A percentile compares a stretch with the other conserved stretches of the same genome.
These are phyloP conservation scores for Megalonaias nervosa DNA, from an alignment of 1,140 invertebrate species.

Conservation along the genomic window DNA sequence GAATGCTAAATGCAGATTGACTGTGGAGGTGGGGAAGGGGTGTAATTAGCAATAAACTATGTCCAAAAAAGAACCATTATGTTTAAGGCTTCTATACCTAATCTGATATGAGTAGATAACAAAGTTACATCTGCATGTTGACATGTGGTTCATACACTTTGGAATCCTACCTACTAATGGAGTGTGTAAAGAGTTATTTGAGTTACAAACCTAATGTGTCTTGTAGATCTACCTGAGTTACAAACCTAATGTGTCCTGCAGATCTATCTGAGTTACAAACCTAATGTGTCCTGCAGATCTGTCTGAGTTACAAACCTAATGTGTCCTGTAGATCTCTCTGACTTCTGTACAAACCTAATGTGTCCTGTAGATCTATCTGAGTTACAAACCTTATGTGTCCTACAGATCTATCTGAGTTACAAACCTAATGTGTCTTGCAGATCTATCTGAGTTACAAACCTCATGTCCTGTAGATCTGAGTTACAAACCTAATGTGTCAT, in stretches of 20 bases:
- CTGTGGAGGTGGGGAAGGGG: too few species aligned
- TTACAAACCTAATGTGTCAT: constrained; percentile 42
- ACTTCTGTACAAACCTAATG: constrained; percentile 38
- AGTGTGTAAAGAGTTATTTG: too few species aligned
- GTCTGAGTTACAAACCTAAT: constrained; percentile 16
- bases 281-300: too few species aligned
- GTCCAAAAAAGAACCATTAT: too few species aligned
- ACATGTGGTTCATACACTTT: too few species aligned
- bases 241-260: constrained; percentile 41
- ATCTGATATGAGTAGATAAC: too few species aligned
- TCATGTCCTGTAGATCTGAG: constrained; percentile 18
- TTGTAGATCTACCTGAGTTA: constrained; percentile 42
- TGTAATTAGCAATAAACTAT: too few species aligned
- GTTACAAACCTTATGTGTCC: constrained; percentile 37
- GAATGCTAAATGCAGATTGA: too few species aligned
- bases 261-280: too few species aligned
- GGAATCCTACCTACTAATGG: too few species aligned
- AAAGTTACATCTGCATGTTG: too few species aligned
- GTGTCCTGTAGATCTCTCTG: constrained; percentile 30
- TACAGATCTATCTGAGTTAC: constrained; percentile 1
- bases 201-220: constrained; percentile 38
- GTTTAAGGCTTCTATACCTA: too few species aligned
- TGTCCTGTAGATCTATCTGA: constrained; percentile 18
- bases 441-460: constrained; percentile 64
- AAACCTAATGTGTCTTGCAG: constrained; percentile 47